phyloP scores from a whole-genome alignment of 2,888 invertebrate species.

The Tanypteryx hageni region DNA sequence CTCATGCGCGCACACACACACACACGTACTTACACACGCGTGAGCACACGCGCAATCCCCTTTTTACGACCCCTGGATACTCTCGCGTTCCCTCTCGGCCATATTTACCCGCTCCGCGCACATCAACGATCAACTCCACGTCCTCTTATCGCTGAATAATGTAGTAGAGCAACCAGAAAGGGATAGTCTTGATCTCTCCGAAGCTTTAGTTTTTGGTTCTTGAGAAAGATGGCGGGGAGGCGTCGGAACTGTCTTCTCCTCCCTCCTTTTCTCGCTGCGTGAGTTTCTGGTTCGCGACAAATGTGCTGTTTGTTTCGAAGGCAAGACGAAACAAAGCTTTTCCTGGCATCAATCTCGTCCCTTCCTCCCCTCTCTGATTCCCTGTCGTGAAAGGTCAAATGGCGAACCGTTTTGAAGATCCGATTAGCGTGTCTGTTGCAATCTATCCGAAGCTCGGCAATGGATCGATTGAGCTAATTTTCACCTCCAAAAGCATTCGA shows the following conservation, averaged over 20 bases:
- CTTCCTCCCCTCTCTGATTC: not conserved
- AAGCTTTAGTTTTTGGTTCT: not conserved
- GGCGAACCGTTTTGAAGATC: not conserved
- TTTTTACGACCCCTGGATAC: not conserved
- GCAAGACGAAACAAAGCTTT: not conserved
- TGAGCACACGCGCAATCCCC: not conserved
- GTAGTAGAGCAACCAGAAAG: not conserved
- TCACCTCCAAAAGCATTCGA: too few species aligned
- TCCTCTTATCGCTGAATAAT: conserved; percentile 51
- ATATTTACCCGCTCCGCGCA: conserved; percentile 46
- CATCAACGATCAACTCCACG: conserved; percentile 51
- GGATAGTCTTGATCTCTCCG: not conserved
- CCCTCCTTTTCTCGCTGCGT: not conserved
- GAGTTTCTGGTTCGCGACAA: not conserved
- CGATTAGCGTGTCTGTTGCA: not conserved
- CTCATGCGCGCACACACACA: not conserved
- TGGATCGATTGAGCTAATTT: too few species aligned
- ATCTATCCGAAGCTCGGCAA: not conserved
- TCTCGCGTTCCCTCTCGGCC: not conserved
- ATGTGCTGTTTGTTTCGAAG: not conserved
- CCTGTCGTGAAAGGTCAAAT: not conserved
- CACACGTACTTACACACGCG: not conserved
- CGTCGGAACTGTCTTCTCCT: not conserved
- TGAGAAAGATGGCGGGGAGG: not conserved
- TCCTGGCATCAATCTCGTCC: not conserved